A percentile compares a stretch with the other conserved stretches of the same genome.
phyloP scores from a whole-genome alignment of 2,888 invertebrate species.

The Drosophila diplacantha region DNA sequence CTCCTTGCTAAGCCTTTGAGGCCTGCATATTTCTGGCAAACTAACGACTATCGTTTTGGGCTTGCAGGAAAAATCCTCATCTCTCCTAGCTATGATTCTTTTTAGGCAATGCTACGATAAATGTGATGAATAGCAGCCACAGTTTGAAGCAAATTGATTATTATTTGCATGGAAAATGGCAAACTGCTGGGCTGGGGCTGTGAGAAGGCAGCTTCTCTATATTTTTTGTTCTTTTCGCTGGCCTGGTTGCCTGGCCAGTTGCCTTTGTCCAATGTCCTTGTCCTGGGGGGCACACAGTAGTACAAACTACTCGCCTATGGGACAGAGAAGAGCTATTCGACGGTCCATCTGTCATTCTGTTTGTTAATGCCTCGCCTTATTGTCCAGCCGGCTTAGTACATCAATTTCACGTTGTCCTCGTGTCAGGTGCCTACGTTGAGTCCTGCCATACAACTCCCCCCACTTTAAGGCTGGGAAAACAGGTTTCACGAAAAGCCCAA shows the following conservation, averaged over 20 bases:
- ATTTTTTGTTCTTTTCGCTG: conserved; percentile 1
- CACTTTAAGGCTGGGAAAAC: neutral
- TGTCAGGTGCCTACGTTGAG: neutral
- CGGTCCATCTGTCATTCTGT: conserved; percentile 26
- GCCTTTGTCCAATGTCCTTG: conserved; percentile 20
- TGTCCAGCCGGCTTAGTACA: conserved; percentile 8
- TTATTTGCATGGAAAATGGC: too few species aligned
- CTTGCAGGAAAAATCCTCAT: too few species aligned
- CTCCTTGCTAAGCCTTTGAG: too few species aligned
- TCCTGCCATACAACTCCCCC: too few species aligned
- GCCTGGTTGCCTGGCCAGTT: conserved; percentile 3
- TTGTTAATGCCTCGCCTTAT: conserved; percentile 14
- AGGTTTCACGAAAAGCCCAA: too few species aligned
- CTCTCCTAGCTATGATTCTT: too few species aligned
- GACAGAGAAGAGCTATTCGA: conserved; percentile 6
- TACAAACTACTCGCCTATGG: neutral
- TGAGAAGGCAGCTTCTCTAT: neutral
- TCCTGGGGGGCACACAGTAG: neutral
- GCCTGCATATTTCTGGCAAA: too few species aligned
- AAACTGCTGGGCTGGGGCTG: neutral
- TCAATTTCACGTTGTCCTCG: conserved; percentile 7
- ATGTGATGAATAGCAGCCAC: too few species aligned
- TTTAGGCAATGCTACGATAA: too few species aligned
- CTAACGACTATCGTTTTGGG: too few species aligned
- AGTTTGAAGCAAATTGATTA: too few species aligned